A percentile compares a stretch with the other conserved stretches of the same genome.
These are phyloP conservation scores for Origma solitaria DNA, from an alignment of 2,113 vertebrate species.

Conservation along the genomic window DNA sequence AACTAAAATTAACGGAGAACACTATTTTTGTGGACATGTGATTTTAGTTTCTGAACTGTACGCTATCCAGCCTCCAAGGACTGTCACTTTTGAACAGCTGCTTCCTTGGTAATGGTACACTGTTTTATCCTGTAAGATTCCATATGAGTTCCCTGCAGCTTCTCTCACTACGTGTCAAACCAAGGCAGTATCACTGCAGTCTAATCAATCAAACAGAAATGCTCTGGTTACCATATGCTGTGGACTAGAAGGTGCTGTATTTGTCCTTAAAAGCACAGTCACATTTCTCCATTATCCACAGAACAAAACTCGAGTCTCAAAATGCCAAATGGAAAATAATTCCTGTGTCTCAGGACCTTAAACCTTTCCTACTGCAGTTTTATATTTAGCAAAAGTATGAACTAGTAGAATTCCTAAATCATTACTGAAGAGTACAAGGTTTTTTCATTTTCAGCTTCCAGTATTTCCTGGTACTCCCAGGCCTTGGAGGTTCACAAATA, in stretches of 20 bases:
- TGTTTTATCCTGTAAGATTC: neutral
- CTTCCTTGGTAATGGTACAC: neutral
- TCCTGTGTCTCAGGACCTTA: neutral
- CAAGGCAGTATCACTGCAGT: neutral
- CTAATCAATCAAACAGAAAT: neutral
- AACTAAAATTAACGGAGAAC: neutral
- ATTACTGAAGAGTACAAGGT: fast-evolving
- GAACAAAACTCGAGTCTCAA: neutral
- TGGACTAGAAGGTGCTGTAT: neutral
- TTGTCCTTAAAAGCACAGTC: neutral
- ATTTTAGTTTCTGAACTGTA: neutral
- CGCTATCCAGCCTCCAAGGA: neutral
- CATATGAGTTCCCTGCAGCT: neutral
- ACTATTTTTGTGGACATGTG: neutral
- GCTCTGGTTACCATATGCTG: neutral
- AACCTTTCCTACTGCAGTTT: neutral
- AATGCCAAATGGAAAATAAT: neutral
- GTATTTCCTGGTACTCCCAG: neutral
- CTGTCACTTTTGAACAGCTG: neutral
- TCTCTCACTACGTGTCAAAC: neutral
- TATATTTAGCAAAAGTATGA: neutral
- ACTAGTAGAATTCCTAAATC: neutral
- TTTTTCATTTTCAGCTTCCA: neutral
- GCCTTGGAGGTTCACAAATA: neutral
- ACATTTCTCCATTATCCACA: neutral